Base-by-base conservation (phyloP, 2,888 invertebrate species). In the Polietes domitor region DNA sequence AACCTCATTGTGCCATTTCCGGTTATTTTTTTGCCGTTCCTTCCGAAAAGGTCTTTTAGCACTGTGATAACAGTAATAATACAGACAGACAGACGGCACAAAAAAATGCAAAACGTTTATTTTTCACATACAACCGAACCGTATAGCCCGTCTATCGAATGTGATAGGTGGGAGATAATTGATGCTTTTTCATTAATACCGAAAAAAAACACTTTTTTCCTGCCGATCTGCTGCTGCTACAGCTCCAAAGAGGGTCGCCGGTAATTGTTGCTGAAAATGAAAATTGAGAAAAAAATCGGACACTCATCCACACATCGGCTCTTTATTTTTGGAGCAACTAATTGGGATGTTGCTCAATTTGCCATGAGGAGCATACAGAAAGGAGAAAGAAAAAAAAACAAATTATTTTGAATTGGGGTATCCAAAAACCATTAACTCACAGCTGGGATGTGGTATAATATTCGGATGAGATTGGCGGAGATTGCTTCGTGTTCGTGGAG, bases 341-440 rank as follows among this genome's bases (percentile, higher is more conserved):
- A 68, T 68, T 68, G 68, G 43, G 21, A 43, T 68, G 43, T 41
- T 68, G 24, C 37, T 37, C 68, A 68, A 68, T 43, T 68, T 68
- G 21, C 68, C 61, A 24, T 61, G 61, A 61, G 26, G 15, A 12
- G 41, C 12, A 58, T 6, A 61, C 9, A 28, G n/a, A 2, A 12
- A 58, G 10, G 15, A 26, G n/a, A 61, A 28, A n/a, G 6, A 43
- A 21, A 21, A 43, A 41, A 41, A 63, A 32, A 63, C 10, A 63
- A 32, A 63, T 37, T 9, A 68, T 65, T 65, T 65, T 32, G 21
- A 65, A 65, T 58, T 65, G 65, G 37, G 17, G 5, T 65, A 63
- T 32, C 63, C 28, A 63, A 63, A 32, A 63, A 65, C 41, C 65
- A 65, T 65, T 65, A 65, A 65, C 41, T 65, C 41, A 12, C 37